Evolutionary conservation across 2,113 vertebrate species (phyloP).

Genomic region (Eptesicus fuscus): DNA sequence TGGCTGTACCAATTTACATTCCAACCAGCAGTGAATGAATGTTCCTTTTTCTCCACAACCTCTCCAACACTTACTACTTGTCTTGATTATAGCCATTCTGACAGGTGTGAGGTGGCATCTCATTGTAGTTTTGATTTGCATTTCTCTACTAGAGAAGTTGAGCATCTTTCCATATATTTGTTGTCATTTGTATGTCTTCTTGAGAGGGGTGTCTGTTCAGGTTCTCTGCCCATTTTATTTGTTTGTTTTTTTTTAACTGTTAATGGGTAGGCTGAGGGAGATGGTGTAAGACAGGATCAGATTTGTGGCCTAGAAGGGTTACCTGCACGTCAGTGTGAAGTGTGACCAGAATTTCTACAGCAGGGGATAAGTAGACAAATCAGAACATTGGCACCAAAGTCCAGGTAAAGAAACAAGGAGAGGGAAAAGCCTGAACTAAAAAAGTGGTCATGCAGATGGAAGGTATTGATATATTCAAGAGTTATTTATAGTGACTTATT

Average conservation of each 20-base stretch:
- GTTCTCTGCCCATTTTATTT: background rate
- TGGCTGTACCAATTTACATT: background rate
- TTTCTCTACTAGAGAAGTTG: background rate
- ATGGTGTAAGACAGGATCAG: background rate
- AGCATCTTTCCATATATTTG: background rate
- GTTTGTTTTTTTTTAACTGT: background rate
- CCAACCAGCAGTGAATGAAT: background rate
- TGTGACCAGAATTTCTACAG: background rate
- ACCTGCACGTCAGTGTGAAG: background rate
- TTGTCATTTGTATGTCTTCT: background rate
- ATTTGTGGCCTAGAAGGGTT: background rate
- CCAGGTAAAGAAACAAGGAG: background rate
- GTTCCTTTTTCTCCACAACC: background rate
- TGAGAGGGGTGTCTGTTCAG: background rate
- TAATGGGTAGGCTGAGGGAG: no score
- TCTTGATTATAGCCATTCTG: background rate
- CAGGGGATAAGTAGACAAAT: background rate
- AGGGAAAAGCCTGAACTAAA: background rate
- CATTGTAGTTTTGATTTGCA: background rate
- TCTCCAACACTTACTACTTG: background rate
- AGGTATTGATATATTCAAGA: background rate
- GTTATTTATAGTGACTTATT: background rate
- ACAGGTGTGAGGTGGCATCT: background rate
- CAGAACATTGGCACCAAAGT: background rate
- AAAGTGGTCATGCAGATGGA: background rate